Evolutionary conservation across 2,888 invertebrate species (phyloP), one percentile per base, ranked within the genome.

Genomic region (Athalia circularis): DNA sequence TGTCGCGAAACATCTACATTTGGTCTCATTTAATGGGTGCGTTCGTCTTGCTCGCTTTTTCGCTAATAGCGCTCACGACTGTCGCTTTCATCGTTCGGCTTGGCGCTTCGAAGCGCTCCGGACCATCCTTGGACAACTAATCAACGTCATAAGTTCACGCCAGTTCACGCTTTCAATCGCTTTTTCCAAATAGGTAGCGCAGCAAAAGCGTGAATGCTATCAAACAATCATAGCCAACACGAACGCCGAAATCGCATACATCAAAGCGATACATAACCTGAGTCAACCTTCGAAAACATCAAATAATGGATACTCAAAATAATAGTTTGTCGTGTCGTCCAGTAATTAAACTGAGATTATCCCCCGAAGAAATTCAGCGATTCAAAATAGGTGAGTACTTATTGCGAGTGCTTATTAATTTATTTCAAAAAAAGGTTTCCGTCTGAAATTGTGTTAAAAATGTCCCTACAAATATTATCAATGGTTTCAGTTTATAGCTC

Each of bases 11-110:
- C 29, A 2, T 29, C 29, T 29, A 0, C 29, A 29, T 29, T 29
- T 29, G 29, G 29, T 29, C 29, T 29, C 29, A 29, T 29, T 29
- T n/a, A n/a, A n/a, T 29, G 57, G 57, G 57, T 57, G 57, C 57
- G 57, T 57, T 57, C 57, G 57, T 57, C 57, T 57, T 57, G 13
- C 57, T 57, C 57, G 57, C 57, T 57, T 57, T 57, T 57, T 57
- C 57, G 57, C 57, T 57, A 13, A 6, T 11, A 57, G 57, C 57
- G 57, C 57, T 57, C 11, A 57, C 57, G 57, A 57, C 4, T 57
- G 57, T 57, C 9, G 11, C 57, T 57, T 57, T 57, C 57, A 13
- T 13, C 57, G 57, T 57, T 57, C 57, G 57, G 11, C 6, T 57
- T 57, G 57, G 8, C n/a, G 57, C 13, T 57, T 57, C 57, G 57